Evolutionary conservation across 2,888 invertebrate genomes (phyloP).

Genomic region (Crocallis elinguaria): DNA sequence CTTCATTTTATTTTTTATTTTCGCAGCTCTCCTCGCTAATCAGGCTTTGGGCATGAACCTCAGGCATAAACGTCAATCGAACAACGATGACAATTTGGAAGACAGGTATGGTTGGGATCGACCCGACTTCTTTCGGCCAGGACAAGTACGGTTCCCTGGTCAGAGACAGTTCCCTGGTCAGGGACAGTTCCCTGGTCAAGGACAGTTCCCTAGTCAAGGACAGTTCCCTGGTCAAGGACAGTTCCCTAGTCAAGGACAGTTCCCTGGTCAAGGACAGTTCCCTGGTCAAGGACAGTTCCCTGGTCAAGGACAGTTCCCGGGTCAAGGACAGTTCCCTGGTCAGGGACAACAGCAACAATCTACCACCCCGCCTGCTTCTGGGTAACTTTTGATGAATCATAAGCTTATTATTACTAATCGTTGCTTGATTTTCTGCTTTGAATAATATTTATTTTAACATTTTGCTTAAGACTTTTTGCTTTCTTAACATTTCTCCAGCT

Average conservation of each 20-base stretch:
- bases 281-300: constrained; percentile 22
- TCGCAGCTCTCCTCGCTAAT: constrained; percentile 51
- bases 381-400: constrained; percentile 30
- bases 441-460: too few relatives aligned
- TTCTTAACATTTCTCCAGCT: too few relatives aligned
- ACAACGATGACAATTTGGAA: constrained; percentile 49
- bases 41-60: constrained; percentile 47
- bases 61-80: constrained; percentile 53
- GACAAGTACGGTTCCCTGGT: constrained; percentile 20
- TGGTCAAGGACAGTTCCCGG: constrained; percentile 11
- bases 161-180: constrained; percentile 33
- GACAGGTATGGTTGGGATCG: constrained; percentile 61
- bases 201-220: constrained; percentile 19
- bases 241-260: constrained; percentile 2
- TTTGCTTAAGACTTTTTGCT: too few relatives aligned
- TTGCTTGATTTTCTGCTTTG: too few relatives aligned
- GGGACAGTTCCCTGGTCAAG: constrained; percentile 25
- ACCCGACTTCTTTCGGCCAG: constrained; percentile 20
- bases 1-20: not conserved
- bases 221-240: constrained; percentile 20
- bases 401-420: too few relatives aligned
- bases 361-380: constrained; percentile 23
- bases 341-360: constrained; percentile 12
- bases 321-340: constrained; percentile 1
- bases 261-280: not conserved